Base-by-base conservation (phyloP, 2,797 vertebrate species). In the Notamacropus eugenii region DNA sequence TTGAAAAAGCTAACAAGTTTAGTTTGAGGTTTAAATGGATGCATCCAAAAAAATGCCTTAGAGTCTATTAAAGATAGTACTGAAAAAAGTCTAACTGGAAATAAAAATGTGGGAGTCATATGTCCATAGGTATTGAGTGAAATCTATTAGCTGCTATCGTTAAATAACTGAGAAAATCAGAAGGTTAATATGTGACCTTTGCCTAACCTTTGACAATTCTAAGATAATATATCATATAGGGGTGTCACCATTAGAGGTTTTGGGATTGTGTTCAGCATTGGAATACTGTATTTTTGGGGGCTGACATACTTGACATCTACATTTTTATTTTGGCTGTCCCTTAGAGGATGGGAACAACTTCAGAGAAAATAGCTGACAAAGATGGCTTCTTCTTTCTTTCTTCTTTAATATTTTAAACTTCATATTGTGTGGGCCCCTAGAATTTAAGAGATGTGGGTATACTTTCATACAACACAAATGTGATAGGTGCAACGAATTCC, bases 351-450 rank as follows among this genome's bases (percentile, higher is more conserved):
- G 94, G 93, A 58, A 92, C 62, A 67, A 90, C 50, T 57, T 13
- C 12, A 31, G 95, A 93, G 92, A 22, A 96, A 91, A 59, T 94
- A 95, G 52, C 74, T 87, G n/a, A 93, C 93, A 96, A 57, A 94
- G 34, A 56, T 50, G 31, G 40, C 91, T 74, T 67, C 92, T 55
- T 67, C 92, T 56, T 54, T 93, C 59, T 46, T 92, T 59, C 90
- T 59, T 93, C 40, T 87, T 54, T 59, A 34, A 31, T 93, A 12
- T 62, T 92, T 40, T 93, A 55, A 55, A 95, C 57, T 67, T 95
- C 92, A 59, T 55, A 62, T 56, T 90, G 11, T 93, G 92, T 90
- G 6, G 93, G 67, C 29, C 93, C 31, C 40, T n/a, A 87, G 22
- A 87, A 10, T 6, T 91, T 62, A 93, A 1, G 55, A 14, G 91